A percentile compares a stretch with the other conserved stretches of the same genome.
These are phyloP conservation scores for Volucella inflata DNA, from an alignment of 2,888 invertebrate genomes.

Conservation along the genomic window DNA sequence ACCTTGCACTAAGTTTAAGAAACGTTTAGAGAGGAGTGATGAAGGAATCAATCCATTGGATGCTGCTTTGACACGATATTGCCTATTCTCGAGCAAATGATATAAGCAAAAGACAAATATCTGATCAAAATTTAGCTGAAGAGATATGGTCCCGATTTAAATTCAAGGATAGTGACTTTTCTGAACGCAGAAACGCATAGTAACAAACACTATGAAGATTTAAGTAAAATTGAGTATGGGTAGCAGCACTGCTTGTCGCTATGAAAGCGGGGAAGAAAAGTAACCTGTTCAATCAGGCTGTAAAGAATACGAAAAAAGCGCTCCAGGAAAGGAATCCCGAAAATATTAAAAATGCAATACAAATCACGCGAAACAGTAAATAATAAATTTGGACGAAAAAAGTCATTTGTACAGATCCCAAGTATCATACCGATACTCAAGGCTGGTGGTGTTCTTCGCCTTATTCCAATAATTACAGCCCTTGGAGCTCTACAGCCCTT, in stretches of 20 bases:
- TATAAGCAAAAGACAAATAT: slow-evolving; percentile 30
- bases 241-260: slow-evolving; percentile 19
- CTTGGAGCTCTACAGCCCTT: slow-evolving; percentile 79
- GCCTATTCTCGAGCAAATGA: slow-evolving; percentile 49
- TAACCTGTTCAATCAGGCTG: slow-evolving; percentile 38
- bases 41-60: slow-evolving; percentile 77
- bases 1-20: no score
- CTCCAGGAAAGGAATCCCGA: slow-evolving; percentile 58
- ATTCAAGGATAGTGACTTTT: no score
- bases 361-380: slow-evolving; percentile 63
- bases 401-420: slow-evolving; percentile 60
- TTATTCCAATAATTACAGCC: slow-evolving; percentile 80
- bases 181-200: slow-evolving; percentile 5
- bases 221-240: slow-evolving; percentile 70
- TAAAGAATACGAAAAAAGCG: slow-evolving; percentile 45
- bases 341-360: slow-evolving; percentile 64
- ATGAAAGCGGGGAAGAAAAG: not conserved
- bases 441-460: slow-evolving; percentile 78
- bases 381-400: slow-evolving; percentile 15
- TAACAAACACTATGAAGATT: slow-evolving; percentile 63
- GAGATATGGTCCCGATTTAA: slow-evolving; percentile 26
- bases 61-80: slow-evolving; percentile 74
- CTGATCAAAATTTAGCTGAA: slow-evolving; percentile 52
- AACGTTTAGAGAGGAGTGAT: no score
- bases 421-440: slow-evolving; percentile 79